phyloP scores from a whole-genome alignment of 2,113 vertebrate species.

The Dermatemys mawii region DNA sequence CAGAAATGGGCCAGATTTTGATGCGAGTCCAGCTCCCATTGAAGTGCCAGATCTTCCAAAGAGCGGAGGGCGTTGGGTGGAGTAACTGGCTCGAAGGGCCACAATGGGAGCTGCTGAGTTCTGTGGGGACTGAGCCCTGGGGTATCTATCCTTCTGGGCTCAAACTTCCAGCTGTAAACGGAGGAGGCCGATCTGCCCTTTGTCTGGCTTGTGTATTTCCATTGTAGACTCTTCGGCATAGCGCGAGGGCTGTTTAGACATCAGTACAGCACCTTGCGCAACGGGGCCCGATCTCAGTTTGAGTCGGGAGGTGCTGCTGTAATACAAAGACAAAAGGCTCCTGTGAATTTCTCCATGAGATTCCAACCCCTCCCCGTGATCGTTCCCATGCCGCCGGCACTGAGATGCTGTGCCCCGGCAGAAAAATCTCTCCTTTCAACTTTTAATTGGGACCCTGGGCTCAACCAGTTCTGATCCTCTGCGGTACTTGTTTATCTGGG shows the following conservation, averaged over 20 bases:
- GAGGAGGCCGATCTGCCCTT: neutral
- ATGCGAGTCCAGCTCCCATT: neutral
- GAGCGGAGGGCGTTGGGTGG: neutral
- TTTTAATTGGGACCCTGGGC: neutral
- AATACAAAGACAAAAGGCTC: neutral
- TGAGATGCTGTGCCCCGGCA: neutral
- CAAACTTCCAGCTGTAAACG: neutral
- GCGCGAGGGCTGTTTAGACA: neutral
- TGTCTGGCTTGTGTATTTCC: neutral
- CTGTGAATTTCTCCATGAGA: neutral
- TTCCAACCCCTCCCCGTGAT: neutral
- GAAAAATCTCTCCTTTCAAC: conserved; percentile 50
- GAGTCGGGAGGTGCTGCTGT: neutral
- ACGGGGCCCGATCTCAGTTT: neutral
- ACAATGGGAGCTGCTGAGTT: neutral
- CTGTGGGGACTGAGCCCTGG: neutral
- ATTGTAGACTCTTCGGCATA: neutral
- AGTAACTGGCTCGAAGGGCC: neutral
- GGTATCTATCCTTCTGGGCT: neutral
- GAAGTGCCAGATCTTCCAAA: neutral
- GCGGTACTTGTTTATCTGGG: conserved; percentile 53
- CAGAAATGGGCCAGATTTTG: neutral
- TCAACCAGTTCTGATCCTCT: conserved; percentile 24
- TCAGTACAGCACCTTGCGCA: neutral
- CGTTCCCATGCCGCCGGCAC: neutral